Base-by-base conservation (phyloP, 2,113 vertebrate genomes). In the Amia ocellicauda region DNA sequence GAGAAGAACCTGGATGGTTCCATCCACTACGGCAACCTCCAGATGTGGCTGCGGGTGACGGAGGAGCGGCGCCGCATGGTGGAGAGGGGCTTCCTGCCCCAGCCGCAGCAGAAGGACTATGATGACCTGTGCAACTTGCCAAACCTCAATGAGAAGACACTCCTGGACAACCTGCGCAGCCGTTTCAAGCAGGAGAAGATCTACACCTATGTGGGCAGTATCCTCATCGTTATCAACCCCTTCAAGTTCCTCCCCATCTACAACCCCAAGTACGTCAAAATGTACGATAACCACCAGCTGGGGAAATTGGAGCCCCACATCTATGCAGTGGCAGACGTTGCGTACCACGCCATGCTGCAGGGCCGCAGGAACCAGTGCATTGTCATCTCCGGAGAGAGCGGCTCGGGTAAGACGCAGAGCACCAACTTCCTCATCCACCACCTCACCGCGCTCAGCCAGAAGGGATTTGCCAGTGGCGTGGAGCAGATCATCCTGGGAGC, bases 361-460 rank as follows among this genome's bases (percentile, higher is more conserved):
- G 88, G 90, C n/a, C 91, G 80, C 72, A 91, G 83, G 62, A 98
- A 99, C 78, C 97, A 99, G 81, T 99, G 97, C 80, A 94, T 99
- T 0, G 96, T 99, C 28, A 99, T 99, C 80, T 99, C 96, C 0
- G 97, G 96, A 64, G 97, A 99, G 81, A 99, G 96, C 0, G 96
- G 97, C 60, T 99, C 97, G 0, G 96, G 96, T 23, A 99, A 99
- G 83, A 99, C 96, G 0, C 96, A 99, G 80, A 99, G 97, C 87
- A 99, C 97, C 74, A 98, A 99, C 86, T 99, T 99, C 68, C 92
- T 99, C 63, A 99, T 99, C 78, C 96, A 99, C 77, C 95, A 99
- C 82, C 92, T 99, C 72, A 99, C 97, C 0, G 96, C 97, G 31
- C 93, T 99, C 69, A 99, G 97, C 80, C 97, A 99, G 86, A 99